Evolutionary conservation across 2,797 vertebrate genomes (phyloP).

Genomic region (Thalassophryne amazonica): DNA sequence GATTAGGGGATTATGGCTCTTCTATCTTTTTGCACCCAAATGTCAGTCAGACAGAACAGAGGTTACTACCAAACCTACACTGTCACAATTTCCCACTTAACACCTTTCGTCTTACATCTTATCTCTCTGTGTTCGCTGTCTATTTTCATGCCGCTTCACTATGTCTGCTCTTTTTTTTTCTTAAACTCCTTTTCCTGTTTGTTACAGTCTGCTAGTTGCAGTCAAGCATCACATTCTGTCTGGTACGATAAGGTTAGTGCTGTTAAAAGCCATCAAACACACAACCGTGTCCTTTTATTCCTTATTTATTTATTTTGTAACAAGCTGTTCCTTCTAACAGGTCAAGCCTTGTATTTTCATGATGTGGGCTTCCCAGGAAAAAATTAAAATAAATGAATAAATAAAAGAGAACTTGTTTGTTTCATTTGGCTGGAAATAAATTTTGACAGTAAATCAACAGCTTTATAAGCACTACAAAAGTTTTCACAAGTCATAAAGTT

Average conservation of each 20-base stretch:
- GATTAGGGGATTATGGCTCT: constrained; percentile 40
- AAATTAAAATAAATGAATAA: too few species aligned
- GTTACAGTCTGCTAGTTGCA: constrained; percentile 6
- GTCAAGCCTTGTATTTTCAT: too few species aligned
- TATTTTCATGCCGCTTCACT: constrained; percentile 18
- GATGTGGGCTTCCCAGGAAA: too few species aligned
- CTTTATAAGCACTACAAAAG: too few species aligned
- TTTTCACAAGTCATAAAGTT: too few species aligned
- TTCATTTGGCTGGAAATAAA: too few species aligned
- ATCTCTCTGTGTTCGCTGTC: not conserved
- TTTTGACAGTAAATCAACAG: too few species aligned
- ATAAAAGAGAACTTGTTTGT: too few species aligned
- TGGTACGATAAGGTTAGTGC: not conserved
- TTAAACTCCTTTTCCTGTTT: constrained; percentile 13
- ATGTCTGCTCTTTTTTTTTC: not conserved
- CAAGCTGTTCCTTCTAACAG: too few species aligned
- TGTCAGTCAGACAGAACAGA: constrained; percentile 41
- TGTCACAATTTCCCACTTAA: constrained; percentile 37
- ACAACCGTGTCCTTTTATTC: not conserved
- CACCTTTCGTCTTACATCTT: constrained; percentile 20
- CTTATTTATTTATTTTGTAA: too few species aligned
- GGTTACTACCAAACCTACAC: constrained; percentile 26
- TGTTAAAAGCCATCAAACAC: not conserved
- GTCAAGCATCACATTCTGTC: constrained; percentile 7
- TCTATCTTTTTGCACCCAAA: constrained; percentile 40